phyloP scores from a whole-genome alignment of 2,797 vertebrate species.

The Hippocampus kuda region DNA sequence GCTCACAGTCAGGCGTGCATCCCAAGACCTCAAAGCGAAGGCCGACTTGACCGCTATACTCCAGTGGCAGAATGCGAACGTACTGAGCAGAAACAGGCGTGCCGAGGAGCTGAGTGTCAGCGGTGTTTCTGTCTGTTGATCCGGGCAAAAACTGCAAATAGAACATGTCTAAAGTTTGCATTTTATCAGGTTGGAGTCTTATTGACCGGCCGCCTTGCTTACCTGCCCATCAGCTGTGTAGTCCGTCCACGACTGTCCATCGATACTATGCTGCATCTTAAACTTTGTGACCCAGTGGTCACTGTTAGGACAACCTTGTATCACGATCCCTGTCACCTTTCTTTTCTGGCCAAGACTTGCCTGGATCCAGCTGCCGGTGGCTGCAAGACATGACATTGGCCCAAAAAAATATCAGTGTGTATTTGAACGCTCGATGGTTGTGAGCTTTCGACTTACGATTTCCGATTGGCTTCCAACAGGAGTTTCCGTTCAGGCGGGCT shows the following conservation, averaged over 20 bases:
- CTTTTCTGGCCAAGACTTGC: conserved; percentile 52
- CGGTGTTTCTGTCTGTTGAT: conserved; percentile 47
- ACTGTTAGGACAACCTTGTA: conserved; percentile 65
- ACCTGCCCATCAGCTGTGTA: conserved; percentile 60
- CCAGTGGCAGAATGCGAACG: conserved; percentile 57
- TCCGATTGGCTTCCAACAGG: conserved; percentile 69
- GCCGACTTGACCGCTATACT: conserved; percentile 49
- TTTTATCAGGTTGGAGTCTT: background rate
- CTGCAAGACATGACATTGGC: conserved; percentile 29
- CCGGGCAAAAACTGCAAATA: conserved; percentile 57
- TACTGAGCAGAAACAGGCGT: conserved; percentile 56
- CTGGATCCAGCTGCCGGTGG: conserved; percentile 66
- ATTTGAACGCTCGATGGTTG: background rate
- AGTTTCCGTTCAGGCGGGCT: conserved; percentile 60
- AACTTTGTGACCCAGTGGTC: conserved; percentile 69
- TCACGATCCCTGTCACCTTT: conserved; percentile 68
- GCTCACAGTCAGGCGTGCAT: conserved; percentile 66
- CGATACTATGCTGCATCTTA: conserved; percentile 62
- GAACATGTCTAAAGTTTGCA: conserved; percentile 1
- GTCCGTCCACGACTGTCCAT: conserved; percentile 52
- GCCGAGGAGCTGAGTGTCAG: conserved; percentile 63
- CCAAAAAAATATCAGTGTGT: background rate
- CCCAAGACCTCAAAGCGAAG: conserved; percentile 70
- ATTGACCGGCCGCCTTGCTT: conserved; percentile 8
- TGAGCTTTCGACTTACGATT: background rate